Evolutionary conservation across 2,888 invertebrate species (phyloP).

Genomic region (Mesorhabditis belari): DNA sequence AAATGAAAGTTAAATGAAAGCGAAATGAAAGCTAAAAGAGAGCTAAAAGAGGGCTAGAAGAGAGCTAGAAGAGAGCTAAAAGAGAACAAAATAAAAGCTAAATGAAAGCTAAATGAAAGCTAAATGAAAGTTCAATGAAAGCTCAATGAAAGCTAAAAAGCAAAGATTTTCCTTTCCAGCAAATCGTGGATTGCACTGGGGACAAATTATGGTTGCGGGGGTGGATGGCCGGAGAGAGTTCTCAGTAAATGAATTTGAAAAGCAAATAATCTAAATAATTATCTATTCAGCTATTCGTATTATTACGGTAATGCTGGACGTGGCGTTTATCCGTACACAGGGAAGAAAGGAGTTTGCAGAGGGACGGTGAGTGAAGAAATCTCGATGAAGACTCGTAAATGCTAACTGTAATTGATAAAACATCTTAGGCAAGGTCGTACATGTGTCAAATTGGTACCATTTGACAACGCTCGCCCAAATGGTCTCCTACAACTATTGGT

Average conservation of each 20-base stretch:
- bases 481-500: neutral
- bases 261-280: neutral
- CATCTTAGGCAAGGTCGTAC: neutral
- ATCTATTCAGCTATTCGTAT: neutral
- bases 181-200: neutral
- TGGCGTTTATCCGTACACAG: neutral
- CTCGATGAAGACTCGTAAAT: no score
- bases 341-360: neutral
- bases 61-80: no score
- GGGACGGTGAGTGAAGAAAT: no score
- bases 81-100: no score
- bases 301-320: neutral
- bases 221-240: neutral
- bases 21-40: no score
- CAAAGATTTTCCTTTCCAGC: neutral
- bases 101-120: no score
- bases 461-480: neutral
- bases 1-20: no score
- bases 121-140: no score
- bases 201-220: neutral
- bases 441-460: neutral
- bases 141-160: neutral
- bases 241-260: neutral
- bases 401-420: neutral
- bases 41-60: no score